Evolutionary conservation across 2,888 invertebrate species (phyloP).

Genomic region (Hecatera dysodea): DNA sequence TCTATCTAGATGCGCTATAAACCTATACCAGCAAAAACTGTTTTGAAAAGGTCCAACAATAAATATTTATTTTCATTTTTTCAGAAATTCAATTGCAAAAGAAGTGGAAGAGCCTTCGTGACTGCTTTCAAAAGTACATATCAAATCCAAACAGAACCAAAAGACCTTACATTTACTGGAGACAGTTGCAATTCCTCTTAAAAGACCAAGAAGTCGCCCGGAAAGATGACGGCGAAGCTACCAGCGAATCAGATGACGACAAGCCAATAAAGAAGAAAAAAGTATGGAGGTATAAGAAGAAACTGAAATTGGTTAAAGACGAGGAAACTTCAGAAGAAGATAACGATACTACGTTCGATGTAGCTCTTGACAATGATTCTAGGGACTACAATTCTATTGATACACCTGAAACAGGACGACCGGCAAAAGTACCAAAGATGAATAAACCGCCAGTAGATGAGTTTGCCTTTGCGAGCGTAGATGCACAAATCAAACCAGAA

Average conservation of each 20-base stretch:
- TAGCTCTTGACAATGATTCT: conserved; percentile 65
- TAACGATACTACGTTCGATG: conserved; percentile 66
- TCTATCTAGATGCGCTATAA: no score
- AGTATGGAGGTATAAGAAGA: conserved; percentile 78
- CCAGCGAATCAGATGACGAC: conserved; percentile 75
- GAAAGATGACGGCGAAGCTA: conserved; percentile 58
- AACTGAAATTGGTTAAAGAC: conserved; percentile 74
- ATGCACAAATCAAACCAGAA: conserved; percentile 72
- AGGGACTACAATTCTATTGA: conserved; percentile 69
- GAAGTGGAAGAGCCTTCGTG: conserved; percentile 88
- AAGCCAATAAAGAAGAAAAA: conserved; percentile 59
- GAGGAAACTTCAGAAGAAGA: conserved; percentile 79
- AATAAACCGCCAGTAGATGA: conserved; percentile 71
- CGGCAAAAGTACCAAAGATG: conserved; percentile 65
- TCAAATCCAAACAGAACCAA: conserved; percentile 79
- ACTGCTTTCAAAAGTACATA: conserved; percentile 84
- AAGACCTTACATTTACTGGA: conserved; percentile 83
- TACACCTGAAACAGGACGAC: conserved; percentile 53
- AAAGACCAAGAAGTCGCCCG: conserved; percentile 72
- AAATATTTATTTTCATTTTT: conserved; percentile 53
- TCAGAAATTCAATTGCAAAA: conserved; percentile 87
- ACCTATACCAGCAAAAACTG: neutral
- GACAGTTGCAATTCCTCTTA: conserved; percentile 81
- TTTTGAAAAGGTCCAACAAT: neutral
- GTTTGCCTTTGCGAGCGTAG: conserved; percentile 85